Base-by-base conservation (phyloP, 2,797 vertebrate species). In the Nasua narica region DNA sequence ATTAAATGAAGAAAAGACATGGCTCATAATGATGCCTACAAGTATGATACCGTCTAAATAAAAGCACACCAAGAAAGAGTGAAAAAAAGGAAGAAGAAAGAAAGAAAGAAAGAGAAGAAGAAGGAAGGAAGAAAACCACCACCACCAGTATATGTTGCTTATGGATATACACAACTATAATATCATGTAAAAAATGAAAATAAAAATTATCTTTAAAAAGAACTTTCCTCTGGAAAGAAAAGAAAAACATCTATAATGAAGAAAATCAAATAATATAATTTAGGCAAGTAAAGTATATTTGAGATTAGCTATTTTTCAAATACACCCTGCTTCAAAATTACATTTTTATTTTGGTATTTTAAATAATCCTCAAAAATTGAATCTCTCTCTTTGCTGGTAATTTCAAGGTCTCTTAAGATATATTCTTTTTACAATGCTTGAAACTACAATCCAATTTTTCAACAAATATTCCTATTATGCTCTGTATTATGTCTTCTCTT, bases 381-480 rank as follows among this genome's bases (percentile, higher is more conserved):
- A 93, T 87, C 79, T 96, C 9, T 78, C 7, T 21, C 79, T 74
- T 93, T 77, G 32, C 56, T 96, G n/a, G 90, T 96, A 97, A 87
- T 69, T 46, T 14, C 4, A 78, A 87, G 1, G 12, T 60, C 95
- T 95, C 46, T 95, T 90, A 76, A 11, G 0, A 76, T 92, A 76
- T 97, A 74, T n/a, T 91, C 46, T 87, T 96, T 95, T 87, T 50
- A 94, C 46, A 37, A 98, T 96, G 50, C n/a, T 46, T 91, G 52
- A 95, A 98, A 97, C 93, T 72, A 81, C 79, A 77, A 35, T 76
- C 78, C 29, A 56, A 90, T 97, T 83, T 74, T 95, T 87, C 79
- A 97, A 90, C 46, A 62, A 84, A 72, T 86, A 83, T 87, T 37
- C 48, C n/a, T 90, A 95, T 37, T 82, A 76, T 84, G 96, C 37